phyloP scores from a whole-genome alignment of 2,797 vertebrate genomes.

The Staurois parvus region DNA sequence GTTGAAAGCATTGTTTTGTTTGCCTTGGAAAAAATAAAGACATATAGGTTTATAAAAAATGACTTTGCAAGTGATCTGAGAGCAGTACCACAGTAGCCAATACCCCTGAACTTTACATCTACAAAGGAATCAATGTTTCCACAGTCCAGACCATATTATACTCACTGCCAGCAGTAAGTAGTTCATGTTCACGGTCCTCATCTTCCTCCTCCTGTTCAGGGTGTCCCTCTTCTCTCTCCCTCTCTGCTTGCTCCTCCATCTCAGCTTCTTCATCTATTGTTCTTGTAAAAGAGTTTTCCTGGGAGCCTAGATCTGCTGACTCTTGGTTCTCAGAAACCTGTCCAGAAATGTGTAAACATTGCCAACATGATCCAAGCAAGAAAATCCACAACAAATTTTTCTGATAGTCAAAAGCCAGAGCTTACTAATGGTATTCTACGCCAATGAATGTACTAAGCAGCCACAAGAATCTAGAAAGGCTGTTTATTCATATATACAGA shows the following conservation, averaged over 20 bases:
- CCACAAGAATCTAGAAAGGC: background rate
- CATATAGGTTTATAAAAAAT: too few relatives aligned
- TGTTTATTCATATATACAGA: background rate
- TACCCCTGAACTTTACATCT: too few relatives aligned
- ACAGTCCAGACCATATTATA: background rate
- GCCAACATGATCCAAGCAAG: background rate
- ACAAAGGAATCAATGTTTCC: background rate
- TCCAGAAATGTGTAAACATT: background rate
- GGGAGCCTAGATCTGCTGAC: conserved; percentile 88
- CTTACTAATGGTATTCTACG: background rate
- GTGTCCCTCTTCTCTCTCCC: conserved; percentile 92
- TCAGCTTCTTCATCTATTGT: conserved; percentile 98
- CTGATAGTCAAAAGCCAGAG: background rate
- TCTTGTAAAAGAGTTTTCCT: conserved; percentile 92
- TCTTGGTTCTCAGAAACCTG: conserved; percentile 95
- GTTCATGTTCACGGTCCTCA: conserved; percentile 94
- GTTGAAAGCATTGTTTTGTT: too few relatives aligned
- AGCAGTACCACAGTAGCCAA: too few relatives aligned
- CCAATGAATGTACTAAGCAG: background rate
- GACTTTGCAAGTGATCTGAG: too few relatives aligned
- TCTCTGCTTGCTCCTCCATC: conserved; percentile 91
- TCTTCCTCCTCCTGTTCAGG: conserved; percentile 94
- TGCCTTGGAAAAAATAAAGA: too few relatives aligned
- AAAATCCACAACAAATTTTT: background rate
- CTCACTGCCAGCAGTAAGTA: conserved; percentile 98